Conservation (phyloP, 2,888 invertebrate genomes). For the Plagiodera versicolora region DNA sequence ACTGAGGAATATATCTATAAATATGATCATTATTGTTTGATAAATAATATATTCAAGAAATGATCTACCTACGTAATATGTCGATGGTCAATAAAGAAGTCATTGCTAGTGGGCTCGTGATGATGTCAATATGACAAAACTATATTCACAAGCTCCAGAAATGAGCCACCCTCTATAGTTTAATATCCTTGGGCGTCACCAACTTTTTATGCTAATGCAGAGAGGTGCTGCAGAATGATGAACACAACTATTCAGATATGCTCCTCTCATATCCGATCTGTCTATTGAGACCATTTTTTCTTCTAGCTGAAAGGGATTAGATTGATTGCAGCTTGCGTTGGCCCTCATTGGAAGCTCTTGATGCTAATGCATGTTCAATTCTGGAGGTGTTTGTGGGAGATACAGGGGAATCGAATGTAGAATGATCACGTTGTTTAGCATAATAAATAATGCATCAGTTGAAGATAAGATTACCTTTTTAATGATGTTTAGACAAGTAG, state of each 20-base stretch:
- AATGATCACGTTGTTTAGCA: neutral
- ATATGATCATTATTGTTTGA: too few relatives aligned
- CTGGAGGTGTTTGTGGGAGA: neutral
- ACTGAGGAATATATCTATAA: too few relatives aligned
- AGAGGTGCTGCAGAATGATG: slow-evolving; percentile 21
- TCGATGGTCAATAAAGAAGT: too few relatives aligned
- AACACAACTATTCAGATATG: slow-evolving; percentile 11
- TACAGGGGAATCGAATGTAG: neutral
- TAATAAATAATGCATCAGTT: neutral
- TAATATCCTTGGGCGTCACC: too few relatives aligned
- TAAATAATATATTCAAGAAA: too few relatives aligned
- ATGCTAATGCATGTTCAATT: neutral
- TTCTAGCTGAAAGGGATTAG: slow-evolving; percentile 11
- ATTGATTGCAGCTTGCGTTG: slow-evolving; percentile 15
- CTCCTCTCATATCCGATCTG: slow-evolving; percentile 1
- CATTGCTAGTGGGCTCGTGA: too few relatives aligned
- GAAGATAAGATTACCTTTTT: neutral
- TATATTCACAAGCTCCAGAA: too few relatives aligned
- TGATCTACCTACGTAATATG: too few relatives aligned
- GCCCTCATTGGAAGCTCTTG: slow-evolving; percentile 13
- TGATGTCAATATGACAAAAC: too few relatives aligned
- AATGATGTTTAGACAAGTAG: neutral
- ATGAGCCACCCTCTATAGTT: too few relatives aligned
- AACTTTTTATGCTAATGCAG: slow-evolving; percentile 37
- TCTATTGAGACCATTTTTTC: slow-evolving; percentile 5